phyloP scores from a whole-genome alignment of 2,797 vertebrate genomes.

The Euphonia xanthogaster region DNA sequence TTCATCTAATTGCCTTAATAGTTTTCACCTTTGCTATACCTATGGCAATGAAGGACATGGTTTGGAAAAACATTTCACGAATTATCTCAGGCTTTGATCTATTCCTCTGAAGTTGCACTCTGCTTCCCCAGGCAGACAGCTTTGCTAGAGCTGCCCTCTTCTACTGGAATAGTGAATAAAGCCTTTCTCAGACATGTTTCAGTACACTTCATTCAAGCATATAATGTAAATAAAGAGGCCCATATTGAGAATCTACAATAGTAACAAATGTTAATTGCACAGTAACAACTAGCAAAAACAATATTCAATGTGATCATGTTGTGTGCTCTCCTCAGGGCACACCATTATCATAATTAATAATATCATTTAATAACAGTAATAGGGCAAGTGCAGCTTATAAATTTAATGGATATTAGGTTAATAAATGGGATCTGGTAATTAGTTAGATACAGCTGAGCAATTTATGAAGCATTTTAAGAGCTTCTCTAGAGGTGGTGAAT shows the following conservation, averaged over 20 bases:
- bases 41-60: background rate
- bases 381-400: background rate
- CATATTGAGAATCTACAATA: background rate
- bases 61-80: background rate
- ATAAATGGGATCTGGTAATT: background rate
- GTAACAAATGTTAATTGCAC: background rate
- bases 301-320: background rate
- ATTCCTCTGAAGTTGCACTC: background rate
- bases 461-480: background rate
- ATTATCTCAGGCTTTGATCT: background rate
- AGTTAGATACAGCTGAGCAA: background rate
- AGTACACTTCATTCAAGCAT: background rate
- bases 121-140: background rate
- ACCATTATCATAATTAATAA: background rate
- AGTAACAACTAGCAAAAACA: background rate
- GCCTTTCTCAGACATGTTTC: background rate
- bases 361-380: background rate
- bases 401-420: background rate
- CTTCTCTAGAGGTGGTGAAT: background rate
- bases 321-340: background rate
- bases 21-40: background rate
- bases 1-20: background rate
- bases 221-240: background rate
- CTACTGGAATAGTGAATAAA: background rate
- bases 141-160: background rate